Conservation (phyloP, 2,888 invertebrate species). For the Aethes cnicana region DNA sequence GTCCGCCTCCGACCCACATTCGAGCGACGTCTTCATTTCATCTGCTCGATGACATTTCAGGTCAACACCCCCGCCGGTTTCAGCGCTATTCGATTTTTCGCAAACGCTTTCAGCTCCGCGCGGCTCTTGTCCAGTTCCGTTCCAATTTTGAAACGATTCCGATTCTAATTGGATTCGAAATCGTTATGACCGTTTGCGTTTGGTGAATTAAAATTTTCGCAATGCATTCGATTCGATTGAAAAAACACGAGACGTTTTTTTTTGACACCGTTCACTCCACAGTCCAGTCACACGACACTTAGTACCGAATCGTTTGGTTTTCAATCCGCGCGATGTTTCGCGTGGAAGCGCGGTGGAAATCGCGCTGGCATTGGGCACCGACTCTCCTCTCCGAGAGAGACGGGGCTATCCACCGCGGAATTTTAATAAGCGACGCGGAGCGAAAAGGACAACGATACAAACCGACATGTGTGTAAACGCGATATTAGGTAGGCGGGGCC, state of each 20-base stretch:
- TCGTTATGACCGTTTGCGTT: no score
- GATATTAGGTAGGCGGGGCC: conserved; percentile 78
- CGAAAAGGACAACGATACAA: conserved; percentile 72
- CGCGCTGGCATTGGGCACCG: conserved; percentile 77
- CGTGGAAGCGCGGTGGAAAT: conserved; percentile 78
- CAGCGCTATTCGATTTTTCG: conserved; percentile 25
- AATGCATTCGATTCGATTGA: no score
- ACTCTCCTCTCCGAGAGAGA: conserved; percentile 74
- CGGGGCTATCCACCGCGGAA: conserved; percentile 76
- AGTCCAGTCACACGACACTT: conserved; percentile 46
- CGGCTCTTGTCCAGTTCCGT: no score
- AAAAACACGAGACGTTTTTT: no score
- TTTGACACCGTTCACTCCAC: conserved; percentile 36
- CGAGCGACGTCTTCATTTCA: conserved; percentile 81
- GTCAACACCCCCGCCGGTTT: conserved; percentile 35
- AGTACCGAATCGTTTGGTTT: conserved; percentile 41
- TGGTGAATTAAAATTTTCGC: no score
- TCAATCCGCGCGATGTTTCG: conserved; percentile 63
- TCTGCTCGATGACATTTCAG: conserved; percentile 69
- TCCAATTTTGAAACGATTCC: no score
- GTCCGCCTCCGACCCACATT: conserved; percentile 75
- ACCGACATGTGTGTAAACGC: conserved; percentile 77
- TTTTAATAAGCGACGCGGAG: conserved; percentile 81
- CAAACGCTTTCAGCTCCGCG: no score
- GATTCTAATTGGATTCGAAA: no score